Percentiles rank a stretch among this genome's conserved stretches.
Conservation (phyloP, 2,888 invertebrate genomes). For the Mythimna lalbum region DNA sequence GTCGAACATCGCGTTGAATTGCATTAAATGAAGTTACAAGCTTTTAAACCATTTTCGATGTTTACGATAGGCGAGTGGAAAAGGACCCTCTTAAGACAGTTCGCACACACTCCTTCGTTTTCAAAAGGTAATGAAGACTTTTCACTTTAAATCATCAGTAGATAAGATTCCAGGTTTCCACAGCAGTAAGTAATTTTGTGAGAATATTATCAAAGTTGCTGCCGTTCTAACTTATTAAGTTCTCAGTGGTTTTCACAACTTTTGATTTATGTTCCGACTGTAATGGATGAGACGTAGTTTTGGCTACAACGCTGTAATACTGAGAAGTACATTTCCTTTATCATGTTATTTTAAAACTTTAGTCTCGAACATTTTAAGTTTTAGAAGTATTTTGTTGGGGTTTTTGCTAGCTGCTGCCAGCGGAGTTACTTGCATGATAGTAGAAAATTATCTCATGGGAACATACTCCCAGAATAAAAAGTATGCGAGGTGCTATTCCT, state of each 20-base stretch:
- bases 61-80: too few species aligned
- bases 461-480: neutral
- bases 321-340: constrained; percentile 27
- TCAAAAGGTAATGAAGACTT: constrained; percentile 7
- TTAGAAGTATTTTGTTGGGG: neutral
- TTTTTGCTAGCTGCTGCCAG: too few species aligned
- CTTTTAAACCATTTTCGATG: too few species aligned
- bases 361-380: constrained; percentile 4
- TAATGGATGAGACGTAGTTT: constrained; percentile 48
- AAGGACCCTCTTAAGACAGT: too few species aligned
- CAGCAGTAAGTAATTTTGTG: constrained; percentile 36
- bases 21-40: too few species aligned
- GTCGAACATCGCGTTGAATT: too few species aligned
- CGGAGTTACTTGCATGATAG: too few species aligned
- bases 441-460: too few species aligned
- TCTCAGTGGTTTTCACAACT: constrained; percentile 50
- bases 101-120: neutral
- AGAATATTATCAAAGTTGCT: constrained; percentile 46
- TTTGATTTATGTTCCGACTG: constrained; percentile 56
- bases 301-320: constrained; percentile 18
- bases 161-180: constrained; percentile 11
- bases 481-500: too few species aligned
- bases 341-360: constrained; percentile 36
- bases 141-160: constrained; percentile 10
- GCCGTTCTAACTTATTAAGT: constrained; percentile 44